phyloP scores from a whole-genome alignment of 1,140 invertebrate genomes.

The Pogonomyrmex californicus region DNA sequence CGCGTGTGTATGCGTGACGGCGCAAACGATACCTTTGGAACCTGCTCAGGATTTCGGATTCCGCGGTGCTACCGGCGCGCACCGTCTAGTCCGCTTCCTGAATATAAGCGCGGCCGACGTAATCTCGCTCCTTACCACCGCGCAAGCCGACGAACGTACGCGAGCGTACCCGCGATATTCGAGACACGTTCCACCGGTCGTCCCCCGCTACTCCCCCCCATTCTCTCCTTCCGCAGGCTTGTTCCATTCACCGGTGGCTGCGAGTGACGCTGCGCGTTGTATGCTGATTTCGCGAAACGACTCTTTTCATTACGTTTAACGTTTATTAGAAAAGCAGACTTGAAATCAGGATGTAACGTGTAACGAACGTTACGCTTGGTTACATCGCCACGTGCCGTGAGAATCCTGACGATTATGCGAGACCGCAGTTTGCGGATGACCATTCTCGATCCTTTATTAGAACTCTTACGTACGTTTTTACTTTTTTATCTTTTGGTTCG shows the following conservation, averaged over 20 bases:
- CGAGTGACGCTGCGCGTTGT: not conserved
- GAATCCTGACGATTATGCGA: not conserved
- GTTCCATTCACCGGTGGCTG: not conserved
- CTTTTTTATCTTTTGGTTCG: not conserved
- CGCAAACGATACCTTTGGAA: constrained; percentile 37
- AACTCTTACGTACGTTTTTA: not conserved
- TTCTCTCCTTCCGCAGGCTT: not conserved
- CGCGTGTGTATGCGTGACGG: constrained; percentile 13
- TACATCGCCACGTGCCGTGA: not conserved
- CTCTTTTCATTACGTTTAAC: constrained; percentile 11
- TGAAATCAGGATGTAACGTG: not conserved
- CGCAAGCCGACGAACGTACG: constrained; percentile 10
- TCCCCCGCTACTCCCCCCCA: not conserved
- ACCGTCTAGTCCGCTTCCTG: constrained; percentile 42
- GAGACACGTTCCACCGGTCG: constrained; percentile 52
- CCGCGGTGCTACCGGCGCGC: constrained; percentile 29
- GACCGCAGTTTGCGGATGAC: not conserved
- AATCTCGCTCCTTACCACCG: constrained; percentile 51
- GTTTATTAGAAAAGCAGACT: not conserved
- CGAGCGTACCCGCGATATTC: constrained; percentile 38
- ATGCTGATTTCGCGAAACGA: constrained; percentile 38
- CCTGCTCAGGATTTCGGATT: constrained; percentile 54
- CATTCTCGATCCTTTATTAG: not conserved
- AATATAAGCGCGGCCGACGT: constrained; percentile 43
- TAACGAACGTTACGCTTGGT: not conserved